phyloP scores from a whole-genome alignment of 1,140 invertebrate genomes.

The Plutomurus gul region DNA sequence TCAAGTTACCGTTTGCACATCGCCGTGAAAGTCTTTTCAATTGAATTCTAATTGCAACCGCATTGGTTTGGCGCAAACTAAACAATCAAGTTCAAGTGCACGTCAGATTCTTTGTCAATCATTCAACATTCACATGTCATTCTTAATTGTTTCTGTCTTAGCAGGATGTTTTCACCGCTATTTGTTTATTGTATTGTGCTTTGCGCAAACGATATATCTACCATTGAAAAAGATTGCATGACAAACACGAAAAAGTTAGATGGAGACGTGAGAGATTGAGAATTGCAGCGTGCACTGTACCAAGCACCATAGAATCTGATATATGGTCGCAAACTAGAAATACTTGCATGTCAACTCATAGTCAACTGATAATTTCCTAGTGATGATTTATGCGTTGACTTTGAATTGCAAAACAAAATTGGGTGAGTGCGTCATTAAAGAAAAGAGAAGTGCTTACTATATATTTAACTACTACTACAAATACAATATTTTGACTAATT shows the following conservation, averaged over 20 bases:
- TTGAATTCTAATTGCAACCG: too few relatives aligned
- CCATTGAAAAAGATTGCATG: too few relatives aligned
- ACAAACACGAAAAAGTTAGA: too few relatives aligned
- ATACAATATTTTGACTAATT: too few relatives aligned
- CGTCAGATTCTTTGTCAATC: neutral
- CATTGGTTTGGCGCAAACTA: neutral
- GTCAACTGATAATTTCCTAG: neutral
- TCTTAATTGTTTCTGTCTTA: neutral
- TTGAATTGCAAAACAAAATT: neutral
- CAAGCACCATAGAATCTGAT: neutral
- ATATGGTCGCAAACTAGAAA: neutral
- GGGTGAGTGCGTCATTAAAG: too few relatives aligned
- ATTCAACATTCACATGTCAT: neutral
- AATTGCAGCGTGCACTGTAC: neutral
- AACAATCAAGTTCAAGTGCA: constrained; percentile 7
- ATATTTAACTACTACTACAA: too few relatives aligned
- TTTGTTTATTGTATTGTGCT: neutral
- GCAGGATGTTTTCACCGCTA: neutral
- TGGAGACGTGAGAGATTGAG: too few relatives aligned
- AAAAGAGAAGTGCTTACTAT: neutral
- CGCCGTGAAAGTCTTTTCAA: too few relatives aligned
- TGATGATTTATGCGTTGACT: neutral
- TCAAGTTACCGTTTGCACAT: too few relatives aligned
- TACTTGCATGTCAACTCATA: constrained; percentile 2
- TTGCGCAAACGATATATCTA: too few relatives aligned